These are phyloP conservation scores for Drosophila equinoxialis DNA, from an alignment of 1,140 invertebrate species.

Conservation along the genomic window DNA sequence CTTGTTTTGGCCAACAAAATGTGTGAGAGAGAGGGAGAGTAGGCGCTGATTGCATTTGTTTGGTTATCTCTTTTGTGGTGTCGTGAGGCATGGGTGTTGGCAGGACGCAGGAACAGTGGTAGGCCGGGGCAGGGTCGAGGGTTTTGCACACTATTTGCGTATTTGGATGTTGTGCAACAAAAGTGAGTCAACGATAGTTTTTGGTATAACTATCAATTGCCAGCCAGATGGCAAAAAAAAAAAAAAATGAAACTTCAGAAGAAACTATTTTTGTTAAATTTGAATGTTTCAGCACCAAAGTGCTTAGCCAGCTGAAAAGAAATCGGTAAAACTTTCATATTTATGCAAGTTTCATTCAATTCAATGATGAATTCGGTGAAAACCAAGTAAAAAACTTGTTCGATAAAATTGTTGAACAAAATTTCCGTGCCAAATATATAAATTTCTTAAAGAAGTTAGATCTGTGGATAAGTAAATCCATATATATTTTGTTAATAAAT, in stretches of 20 bases:
- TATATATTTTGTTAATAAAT: too few species aligned
- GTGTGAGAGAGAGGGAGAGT: slow-evolving; percentile 14
- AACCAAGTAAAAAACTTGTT: neutral
- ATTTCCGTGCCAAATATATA: too few species aligned
- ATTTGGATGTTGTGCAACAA: slow-evolving; percentile 49
- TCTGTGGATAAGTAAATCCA: too few species aligned
- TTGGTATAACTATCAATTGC: slow-evolving; percentile 66
- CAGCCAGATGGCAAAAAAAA: slow-evolving; percentile 20
- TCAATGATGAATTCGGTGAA: neutral
- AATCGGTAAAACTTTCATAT: neutral
- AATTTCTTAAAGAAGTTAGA: too few species aligned
- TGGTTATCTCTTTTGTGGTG: slow-evolving; percentile 30
- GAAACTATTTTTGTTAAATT: slow-evolving; percentile 9
- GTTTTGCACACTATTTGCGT: slow-evolving; percentile 43
- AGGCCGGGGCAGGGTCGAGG: slow-evolving; percentile 3
- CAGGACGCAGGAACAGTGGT: neutral
- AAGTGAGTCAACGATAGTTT: slow-evolving; percentile 48
- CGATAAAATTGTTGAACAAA: neutral
- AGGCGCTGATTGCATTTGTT: slow-evolving; percentile 72
- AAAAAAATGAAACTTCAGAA: slow-evolving; percentile 36
- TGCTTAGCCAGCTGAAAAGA: slow-evolving; percentile 6
- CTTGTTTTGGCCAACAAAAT: slow-evolving; percentile 39
- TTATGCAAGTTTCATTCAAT: neutral
- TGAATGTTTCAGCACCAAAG: slow-evolving; percentile 7
- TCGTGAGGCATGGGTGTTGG: neutral